These are phyloP conservation scores for Trichechus manatus DNA, from an alignment of 2,113 vertebrate species.

Conservation along the genomic window DNA sequence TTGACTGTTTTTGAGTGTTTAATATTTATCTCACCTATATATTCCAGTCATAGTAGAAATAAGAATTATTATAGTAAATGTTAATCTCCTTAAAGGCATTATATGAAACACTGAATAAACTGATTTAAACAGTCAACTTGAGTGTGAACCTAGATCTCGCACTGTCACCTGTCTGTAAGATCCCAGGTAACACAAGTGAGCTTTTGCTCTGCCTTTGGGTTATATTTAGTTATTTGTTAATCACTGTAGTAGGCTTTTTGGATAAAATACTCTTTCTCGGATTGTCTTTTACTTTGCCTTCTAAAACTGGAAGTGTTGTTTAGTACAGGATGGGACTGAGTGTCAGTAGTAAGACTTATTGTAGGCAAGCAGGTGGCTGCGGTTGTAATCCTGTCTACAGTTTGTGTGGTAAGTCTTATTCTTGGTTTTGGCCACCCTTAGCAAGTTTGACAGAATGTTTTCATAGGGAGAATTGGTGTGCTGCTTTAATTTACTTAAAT, in stretches of 20 bases:
- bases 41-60: not conserved
- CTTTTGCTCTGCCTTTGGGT: not conserved
- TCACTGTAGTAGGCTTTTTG: constrained; percentile 8
- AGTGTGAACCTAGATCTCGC: not conserved
- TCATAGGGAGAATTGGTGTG: constrained; percentile 17
- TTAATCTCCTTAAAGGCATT: not conserved
- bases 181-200: not conserved
- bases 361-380: not conserved
- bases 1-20: not conserved
- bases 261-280: not conserved
- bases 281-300: constrained; percentile 41
- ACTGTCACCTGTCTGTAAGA: not conserved
- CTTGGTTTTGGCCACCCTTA: not conserved
- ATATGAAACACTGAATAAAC: not conserved
- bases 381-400: not conserved
- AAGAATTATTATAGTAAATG: constrained; percentile 15
- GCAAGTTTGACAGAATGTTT: constrained; percentile 35
- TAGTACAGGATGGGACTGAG: not conserved
- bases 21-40: constrained; percentile 13
- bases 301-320: not conserved
- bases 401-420: not conserved
- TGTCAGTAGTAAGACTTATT: not conserved
- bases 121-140: not conserved
- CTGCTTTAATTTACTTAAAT: constrained; percentile 41
- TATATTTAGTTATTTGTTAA: constrained; percentile 8